These are phyloP conservation scores for Idaea aversata DNA, from an alignment of 2,888 invertebrate species.

Conservation along the genomic window DNA sequence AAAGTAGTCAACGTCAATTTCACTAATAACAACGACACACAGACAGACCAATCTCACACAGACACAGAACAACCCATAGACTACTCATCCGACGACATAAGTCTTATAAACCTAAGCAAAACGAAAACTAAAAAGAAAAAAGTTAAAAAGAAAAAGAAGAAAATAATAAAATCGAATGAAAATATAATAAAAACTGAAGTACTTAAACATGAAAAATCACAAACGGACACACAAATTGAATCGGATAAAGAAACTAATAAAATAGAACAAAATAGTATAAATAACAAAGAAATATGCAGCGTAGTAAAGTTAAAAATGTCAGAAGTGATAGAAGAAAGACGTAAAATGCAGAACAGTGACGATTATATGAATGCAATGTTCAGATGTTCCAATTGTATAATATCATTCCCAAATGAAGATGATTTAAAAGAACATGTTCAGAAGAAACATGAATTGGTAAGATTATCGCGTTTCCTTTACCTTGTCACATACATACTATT, in stretches of 20 bases:
- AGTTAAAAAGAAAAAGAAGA: background rate
- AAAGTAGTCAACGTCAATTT: background rate
- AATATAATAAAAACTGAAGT: background rate
- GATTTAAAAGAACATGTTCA: constrained; percentile 58
- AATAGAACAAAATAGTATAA: constrained; percentile 12
- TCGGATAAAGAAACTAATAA: constrained; percentile 24
- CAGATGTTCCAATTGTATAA: constrained; percentile 55
- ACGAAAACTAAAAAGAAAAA: constrained; percentile 21
- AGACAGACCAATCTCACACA: constrained; percentile 31
- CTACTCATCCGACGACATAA: constrained; percentile 3
- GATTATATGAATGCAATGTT: constrained; percentile 66
- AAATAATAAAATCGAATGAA: background rate
- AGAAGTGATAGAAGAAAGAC: constrained; percentile 55
- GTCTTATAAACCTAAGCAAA: constrained; percentile 15
- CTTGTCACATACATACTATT: background rate
- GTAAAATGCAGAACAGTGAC: constrained; percentile 37
- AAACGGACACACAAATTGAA: constrained; percentile 16
- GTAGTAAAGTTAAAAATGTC: constrained; percentile 47
- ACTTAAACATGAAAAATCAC: background rate
- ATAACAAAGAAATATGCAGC: constrained; percentile 32
- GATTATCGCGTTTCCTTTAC: constrained; percentile 17
- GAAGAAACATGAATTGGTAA: constrained; percentile 60
- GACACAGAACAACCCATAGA: constrained; percentile 4
- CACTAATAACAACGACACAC: background rate
- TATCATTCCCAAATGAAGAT: constrained; percentile 60